Evolutionary conservation across 2,888 invertebrate species (phyloP), one percentile per base, ranked within the genome.

Genomic region (Artemia sinica): DNA sequence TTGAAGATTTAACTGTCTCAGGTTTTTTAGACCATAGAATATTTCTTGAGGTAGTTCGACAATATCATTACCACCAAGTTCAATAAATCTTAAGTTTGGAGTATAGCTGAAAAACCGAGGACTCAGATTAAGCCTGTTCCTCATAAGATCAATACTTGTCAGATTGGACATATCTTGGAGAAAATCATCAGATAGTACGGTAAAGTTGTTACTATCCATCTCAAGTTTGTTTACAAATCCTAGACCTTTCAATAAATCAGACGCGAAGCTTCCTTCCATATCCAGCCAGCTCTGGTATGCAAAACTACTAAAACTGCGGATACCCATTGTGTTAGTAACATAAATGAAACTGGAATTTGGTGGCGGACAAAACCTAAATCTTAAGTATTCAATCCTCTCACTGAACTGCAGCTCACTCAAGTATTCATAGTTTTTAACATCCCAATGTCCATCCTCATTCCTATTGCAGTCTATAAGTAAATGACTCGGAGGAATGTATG

Each of bases 1-100:
- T 71, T 83, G 82, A 69, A 91, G 77, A 74, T 86, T 83, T 70
- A 91, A 77, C 63, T 80, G 81, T 8, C 81, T 74, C 10, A 91
- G 78, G 67, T 84, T 82, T 8, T 77, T 79, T 76, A 85, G 82
- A 74, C 85, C 84, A 48, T 81, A 81, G 72, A 89, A 84, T 50
- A 87, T 77, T 50, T 82, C 77, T 49, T 78, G 79, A 0, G 88
- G 86, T 69, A 91, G 76, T 4, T 75, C 74, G 2, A 72, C 70
- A 10, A 81, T 69, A 13, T 68, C 51, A 28, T 51, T 50, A 50
- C 51, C 41, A 11, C 67, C 14, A 51, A 58, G 63, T 58, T 58
- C 14, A 58, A 58, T 58, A 58, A 58, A 58, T 58, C 11, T n/a
- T 9, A 58, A 28, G 28, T 58, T 58, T 28, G 63, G n/a, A 9